phyloP scores from a whole-genome alignment of 2,888 invertebrate genomes.

The Pandemis corylana region DNA sequence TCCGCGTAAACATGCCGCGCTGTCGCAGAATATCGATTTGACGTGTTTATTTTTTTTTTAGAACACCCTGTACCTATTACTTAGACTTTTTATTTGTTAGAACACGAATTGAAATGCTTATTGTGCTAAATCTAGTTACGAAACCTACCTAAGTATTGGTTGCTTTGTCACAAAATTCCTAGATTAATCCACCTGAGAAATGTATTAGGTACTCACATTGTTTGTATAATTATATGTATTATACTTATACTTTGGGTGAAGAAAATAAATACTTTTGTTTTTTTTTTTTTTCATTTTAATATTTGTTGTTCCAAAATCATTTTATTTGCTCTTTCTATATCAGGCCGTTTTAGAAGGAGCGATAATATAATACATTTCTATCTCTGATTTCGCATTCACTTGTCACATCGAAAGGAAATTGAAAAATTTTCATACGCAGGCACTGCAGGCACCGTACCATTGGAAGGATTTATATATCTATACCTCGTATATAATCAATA shows the following conservation, averaged over 20 bases:
- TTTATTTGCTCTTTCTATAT: not conserved
- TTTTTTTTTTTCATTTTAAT: too few species aligned
- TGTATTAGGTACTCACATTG: too few species aligned
- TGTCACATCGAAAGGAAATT: slow-evolving; percentile 52
- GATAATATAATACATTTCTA: slow-evolving; percentile 38
- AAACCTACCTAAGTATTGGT: too few species aligned
- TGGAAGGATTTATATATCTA: slow-evolving; percentile 22
- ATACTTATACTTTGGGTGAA: too few species aligned
- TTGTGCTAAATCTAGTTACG: too few species aligned
- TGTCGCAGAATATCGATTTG: slow-evolving; percentile 12
- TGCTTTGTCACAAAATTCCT: too few species aligned
- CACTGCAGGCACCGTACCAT: slow-evolving; percentile 15
- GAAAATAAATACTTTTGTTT: too few species aligned
- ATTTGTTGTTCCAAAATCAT: not conserved
- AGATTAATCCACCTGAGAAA: too few species aligned
- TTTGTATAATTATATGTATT: too few species aligned
- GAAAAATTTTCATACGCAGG: slow-evolving; percentile 49
- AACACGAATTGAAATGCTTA: too few species aligned
- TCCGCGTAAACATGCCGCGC: slow-evolving; percentile 30
- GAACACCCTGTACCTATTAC: not conserved
- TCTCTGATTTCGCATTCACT: slow-evolving; percentile 50
- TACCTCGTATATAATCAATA: not conserved
- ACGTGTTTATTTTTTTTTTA: slow-evolving; percentile 13
- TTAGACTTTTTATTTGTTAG: too few species aligned
- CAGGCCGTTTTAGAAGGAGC: not conserved